phyloP scores from a whole-genome alignment of 2,888 invertebrate species.

The Trissolcus japonicus region DNA sequence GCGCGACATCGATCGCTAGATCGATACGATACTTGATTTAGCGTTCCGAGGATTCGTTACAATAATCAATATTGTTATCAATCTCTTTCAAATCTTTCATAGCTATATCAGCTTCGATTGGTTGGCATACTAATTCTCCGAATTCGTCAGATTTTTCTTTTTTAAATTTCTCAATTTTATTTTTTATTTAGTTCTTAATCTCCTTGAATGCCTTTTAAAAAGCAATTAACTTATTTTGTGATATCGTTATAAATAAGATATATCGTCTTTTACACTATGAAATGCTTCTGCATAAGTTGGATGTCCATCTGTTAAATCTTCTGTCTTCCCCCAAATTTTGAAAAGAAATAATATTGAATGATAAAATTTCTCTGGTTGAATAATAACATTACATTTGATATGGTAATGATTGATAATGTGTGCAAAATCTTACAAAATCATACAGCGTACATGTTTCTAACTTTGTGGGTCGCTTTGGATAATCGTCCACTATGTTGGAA shows the following conservation, averaged over 20 bases:
- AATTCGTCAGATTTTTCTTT: conserved; percentile 1
- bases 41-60: too few relatives aligned
- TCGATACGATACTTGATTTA: too few relatives aligned
- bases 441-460: conserved; percentile 58
- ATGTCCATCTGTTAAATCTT: conserved; percentile 57
- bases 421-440: conserved; percentile 55
- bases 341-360: conserved; percentile 55
- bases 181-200: conserved; percentile 4
- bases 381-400: conserved; percentile 58
- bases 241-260: not conserved
- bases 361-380: conserved; percentile 58
- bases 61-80: conserved; percentile 54
- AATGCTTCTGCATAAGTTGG: conserved; percentile 60
- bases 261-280: not conserved
- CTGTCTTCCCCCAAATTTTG: conserved; percentile 59
- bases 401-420: conserved; percentile 48
- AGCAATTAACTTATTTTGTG: conserved; percentile 3
- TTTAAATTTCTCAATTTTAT: conserved; percentile 9
- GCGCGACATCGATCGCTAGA: too few relatives aligned
- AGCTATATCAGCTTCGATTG: conserved; percentile 14
- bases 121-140: conserved; percentile 22
- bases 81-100: conserved; percentile 8
- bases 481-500: conserved; percentile 61
- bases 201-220: conserved; percentile 5
- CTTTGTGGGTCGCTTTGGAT: conserved; percentile 61